Evolutionary conservation across 2,888 invertebrate genomes (phyloP), one percentile per base, ranked within the genome.

Genomic region (Chloroclysta siterata): DNA sequence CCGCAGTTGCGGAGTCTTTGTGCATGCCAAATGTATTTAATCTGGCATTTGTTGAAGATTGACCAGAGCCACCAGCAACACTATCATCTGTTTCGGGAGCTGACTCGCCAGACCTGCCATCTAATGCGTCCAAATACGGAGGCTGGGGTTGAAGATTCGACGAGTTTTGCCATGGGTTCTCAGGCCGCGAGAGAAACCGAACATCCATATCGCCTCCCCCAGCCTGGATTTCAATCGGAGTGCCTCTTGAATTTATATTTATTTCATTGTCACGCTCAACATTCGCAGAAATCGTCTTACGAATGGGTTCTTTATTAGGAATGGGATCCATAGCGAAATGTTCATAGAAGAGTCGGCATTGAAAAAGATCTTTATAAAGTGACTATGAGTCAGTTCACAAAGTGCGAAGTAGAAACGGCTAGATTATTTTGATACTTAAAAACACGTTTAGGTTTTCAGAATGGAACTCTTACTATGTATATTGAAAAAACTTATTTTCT

Each of bases 321-420:
- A 76, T 74, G 70, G 87, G 80, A 85, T 92, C 92, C 93, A 93
- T 93, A 78, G 77, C 81, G 81, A 83, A 76, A 83, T 75, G 76
- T 76, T 77, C 28, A 81, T n/a, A 76, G 72, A 81, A 76, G 72
- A 76, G 82, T 88, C 88, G 89, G 89, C 91, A 88, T 90, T 88
- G 84, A 87, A 83, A 78, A 78, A 75, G 77, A 74, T 73, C 63
- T 74, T 78, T 87, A 86, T 89, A 39, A 39, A 89, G 89, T 73
- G 72, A 74, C 67, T 71, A 68, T 41, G 15, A 59, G 62, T 50
- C 15, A 17, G 51, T 42, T 52, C 33, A 63, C 59, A 11, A 6
- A 36, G 36, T 15, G 36, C 33, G 51, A 10, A 36, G 14, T 51
- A 10, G 15, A 33, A 14, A 50, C 10, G n/a, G 13, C 11, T 47